Evolutionary conservation across 2,113 vertebrate species (phyloP), one percentile per base, ranked within the genome.

Genomic region (Nibea albiflora): DNA sequence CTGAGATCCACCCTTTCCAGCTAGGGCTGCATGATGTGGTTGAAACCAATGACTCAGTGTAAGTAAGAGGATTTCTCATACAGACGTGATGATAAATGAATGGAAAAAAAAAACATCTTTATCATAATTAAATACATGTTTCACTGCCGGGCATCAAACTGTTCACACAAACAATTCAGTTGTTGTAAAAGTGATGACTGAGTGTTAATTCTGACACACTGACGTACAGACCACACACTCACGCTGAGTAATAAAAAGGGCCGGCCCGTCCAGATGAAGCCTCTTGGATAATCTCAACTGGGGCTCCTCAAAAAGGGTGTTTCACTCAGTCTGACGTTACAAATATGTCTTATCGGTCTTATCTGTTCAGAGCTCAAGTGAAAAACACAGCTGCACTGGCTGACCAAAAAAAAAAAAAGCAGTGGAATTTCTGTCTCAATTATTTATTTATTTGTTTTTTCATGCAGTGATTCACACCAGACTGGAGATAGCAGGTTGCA

Each of bases 381-480:
- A 46, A 83, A 83, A 58, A 69, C 73, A 61, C 28, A 81, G 73
- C 73, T 70, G 76, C 22, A 42, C 39, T 47, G 17, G 16, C 24
- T 17, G 53, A 73, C 14, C 26, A 24, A 73, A 60, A 44, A 24
- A 76, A 65, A 44, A 47, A 0, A 31, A 31, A 31, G 5, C 5
- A 31, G 1, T 22, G 47, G 52, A 66, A 70, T 62, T 49, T 16
- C 35, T 46, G 15, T 14, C 7, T 57, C 35, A 47, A 35, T 20
- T n/a, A 11, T 26, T 14, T 69, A 28, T 28, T 28, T 28, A 28
- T 19, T 73, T 5, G 11, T 11, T 22, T 14, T 6, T 11, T 16
- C 24, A 52, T 39, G 42, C 65, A 71, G 19, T 39, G 53, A 67
- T 81, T 73, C 26, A 76, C 49, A 39, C 22, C 2, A 24, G 47